phyloP scores from a whole-genome alignment of 2,888 invertebrate genomes.

The Cephus runcator region DNA sequence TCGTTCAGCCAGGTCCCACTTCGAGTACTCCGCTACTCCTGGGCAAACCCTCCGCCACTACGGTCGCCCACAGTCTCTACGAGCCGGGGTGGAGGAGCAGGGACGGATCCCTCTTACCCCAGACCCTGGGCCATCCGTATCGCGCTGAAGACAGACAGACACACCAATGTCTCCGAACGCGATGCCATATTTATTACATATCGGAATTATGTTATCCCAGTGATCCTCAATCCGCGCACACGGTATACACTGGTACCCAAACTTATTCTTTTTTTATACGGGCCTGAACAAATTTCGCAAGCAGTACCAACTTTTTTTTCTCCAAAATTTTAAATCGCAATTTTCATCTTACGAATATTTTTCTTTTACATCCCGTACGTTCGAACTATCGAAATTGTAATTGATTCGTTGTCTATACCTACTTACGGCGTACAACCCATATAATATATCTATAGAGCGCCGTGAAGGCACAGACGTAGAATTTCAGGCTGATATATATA shows the following conservation, averaged over 20 bases:
- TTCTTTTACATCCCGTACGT: neutral
- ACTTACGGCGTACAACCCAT: neutral
- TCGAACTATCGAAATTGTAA: neutral
- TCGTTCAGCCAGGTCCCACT: slow-evolving; percentile 60
- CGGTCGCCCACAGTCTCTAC: neutral
- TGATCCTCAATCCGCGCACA: neutral
- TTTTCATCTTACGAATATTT: neutral
- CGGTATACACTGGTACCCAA: neutral
- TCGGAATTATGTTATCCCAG: slow-evolving; percentile 54
- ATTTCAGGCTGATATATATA: neutral
- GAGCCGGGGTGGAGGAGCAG: neutral
- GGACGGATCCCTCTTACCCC: neutral
- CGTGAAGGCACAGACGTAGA: neutral
- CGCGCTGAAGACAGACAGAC: slow-evolving; percentile 49
- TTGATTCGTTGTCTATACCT: neutral
- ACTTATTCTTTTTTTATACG: neutral
- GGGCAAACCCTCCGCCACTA: slow-evolving; percentile 42
- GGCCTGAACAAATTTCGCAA: neutral
- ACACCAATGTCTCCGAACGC: slow-evolving; percentile 46
- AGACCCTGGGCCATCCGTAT: neutral
- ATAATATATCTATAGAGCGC: neutral
- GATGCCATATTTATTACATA: slow-evolving; percentile 57
- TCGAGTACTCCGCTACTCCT: slow-evolving; percentile 54
- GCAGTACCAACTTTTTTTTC: neutral
- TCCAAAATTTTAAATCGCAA: neutral